A percentile compares a stretch with the other conserved stretches of the same genome.
Conservation (phyloP, 2,888 invertebrate species). For the Isoperla grammatica region DNA sequence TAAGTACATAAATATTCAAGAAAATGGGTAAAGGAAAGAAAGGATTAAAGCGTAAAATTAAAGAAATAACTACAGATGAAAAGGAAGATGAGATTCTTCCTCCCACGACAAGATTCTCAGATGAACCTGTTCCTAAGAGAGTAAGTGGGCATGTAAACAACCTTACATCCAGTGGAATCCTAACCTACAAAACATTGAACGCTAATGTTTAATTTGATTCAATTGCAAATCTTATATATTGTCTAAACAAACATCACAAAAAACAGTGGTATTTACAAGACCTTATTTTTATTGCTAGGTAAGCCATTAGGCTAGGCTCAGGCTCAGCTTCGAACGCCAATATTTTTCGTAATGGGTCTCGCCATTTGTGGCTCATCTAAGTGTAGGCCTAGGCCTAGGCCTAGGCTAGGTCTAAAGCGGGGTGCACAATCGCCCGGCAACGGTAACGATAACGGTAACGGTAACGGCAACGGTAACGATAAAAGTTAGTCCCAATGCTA, state of each 20-base stretch:
- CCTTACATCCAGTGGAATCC: too few species aligned
- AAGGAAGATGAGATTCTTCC: constrained; percentile 42
- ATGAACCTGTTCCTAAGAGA: constrained; percentile 65
- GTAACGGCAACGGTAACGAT: too few species aligned
- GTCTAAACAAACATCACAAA: too few species aligned
- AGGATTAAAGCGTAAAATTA: constrained; percentile 13
- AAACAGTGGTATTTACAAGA: too few species aligned
- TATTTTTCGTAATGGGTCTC: too few species aligned
- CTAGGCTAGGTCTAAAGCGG: not conserved
- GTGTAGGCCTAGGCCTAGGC: not conserved
- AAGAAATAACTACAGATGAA: constrained; percentile 40
- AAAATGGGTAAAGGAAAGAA: constrained; percentile 29
- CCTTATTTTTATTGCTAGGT: too few species aligned
- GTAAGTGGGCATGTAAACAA: constrained; percentile 49
- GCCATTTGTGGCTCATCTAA: too few species aligned
- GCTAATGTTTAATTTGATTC: constrained; percentile 21
- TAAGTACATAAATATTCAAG: too few species aligned
- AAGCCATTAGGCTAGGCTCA: too few species aligned
- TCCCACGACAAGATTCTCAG: constrained; percentile 57
- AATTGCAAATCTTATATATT: constrained; percentile 3
- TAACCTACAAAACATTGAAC: not conserved
- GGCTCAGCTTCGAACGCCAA: too few species aligned
- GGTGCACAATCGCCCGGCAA: not conserved
- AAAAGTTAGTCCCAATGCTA: too few species aligned
- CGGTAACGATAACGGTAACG: too few species aligned